A percentile compares a stretch with the other conserved stretches of the same genome.
Conservation (phyloP, 2,797 vertebrate species). For the Gymnothorax reevesii region DNA sequence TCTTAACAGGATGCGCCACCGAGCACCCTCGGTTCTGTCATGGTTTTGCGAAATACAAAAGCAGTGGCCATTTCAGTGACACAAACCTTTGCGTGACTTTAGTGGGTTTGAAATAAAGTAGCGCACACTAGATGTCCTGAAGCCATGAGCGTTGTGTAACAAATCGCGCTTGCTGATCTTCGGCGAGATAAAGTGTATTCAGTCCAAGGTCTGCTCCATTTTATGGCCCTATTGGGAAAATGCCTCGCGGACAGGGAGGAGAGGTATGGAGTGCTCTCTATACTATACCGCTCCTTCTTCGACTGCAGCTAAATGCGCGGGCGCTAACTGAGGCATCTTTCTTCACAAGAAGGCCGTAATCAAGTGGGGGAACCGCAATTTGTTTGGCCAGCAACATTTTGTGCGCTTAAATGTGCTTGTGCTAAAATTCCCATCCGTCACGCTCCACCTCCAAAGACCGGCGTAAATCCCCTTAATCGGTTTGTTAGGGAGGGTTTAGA, state of each 20-base stretch:
- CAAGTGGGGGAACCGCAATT: neutral
- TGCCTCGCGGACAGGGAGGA: neutral
- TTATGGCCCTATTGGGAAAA: neutral
- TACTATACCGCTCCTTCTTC: neutral
- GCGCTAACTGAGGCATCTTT: neutral
- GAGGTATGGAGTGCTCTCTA: neutral
- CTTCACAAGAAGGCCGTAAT: neutral
- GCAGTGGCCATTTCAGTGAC: neutral
- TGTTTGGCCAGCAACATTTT: constrained; percentile 7
- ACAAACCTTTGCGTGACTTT: neutral
- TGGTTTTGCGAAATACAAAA: neutral
- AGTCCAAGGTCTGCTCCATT: neutral
- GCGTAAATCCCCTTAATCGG: neutral
- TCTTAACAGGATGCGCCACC: neutral
- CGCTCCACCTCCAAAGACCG: neutral
- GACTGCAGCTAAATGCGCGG: neutral
- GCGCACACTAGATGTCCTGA: neutral
- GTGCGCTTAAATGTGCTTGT: neutral
- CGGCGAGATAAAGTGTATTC: neutral
- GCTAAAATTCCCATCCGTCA: neutral
- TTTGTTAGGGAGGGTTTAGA: constrained; percentile 81
- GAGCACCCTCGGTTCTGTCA: neutral
- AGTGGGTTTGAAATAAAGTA: neutral
- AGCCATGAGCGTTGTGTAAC: neutral
- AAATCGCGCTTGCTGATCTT: neutral